phyloP scores from a whole-genome alignment of 1,140 invertebrate species.

The Nebria ingens region DNA sequence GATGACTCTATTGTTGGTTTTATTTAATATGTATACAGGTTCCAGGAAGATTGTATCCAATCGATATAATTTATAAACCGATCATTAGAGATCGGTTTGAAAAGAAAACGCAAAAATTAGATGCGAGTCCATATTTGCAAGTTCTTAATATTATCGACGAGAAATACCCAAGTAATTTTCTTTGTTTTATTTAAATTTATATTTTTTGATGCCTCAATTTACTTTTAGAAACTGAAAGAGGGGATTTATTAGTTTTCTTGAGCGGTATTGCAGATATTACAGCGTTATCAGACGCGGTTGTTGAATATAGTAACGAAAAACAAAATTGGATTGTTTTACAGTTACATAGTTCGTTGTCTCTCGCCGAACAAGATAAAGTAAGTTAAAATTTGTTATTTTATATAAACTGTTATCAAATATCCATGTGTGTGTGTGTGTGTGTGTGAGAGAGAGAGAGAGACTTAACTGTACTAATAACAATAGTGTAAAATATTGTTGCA shows the following conservation, averaged over 20 bases:
- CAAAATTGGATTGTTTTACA: conserved; percentile 91
- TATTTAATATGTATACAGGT: conserved; percentile 46
- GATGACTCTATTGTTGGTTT: conserved; percentile 17
- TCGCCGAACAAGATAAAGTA: conserved; percentile 93
- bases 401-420: conserved; percentile 3
- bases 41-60: conserved; percentile 88
- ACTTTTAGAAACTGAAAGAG: conserved; percentile 67
- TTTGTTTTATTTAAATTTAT: conserved; percentile 11
- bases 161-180: conserved; percentile 61
- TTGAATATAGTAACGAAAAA: conserved; percentile 70
- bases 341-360: conserved; percentile 85
- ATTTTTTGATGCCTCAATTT: conserved; percentile 21
- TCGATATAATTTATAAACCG: conserved; percentile 80
- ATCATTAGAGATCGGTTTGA: conserved; percentile 60
- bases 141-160: conserved; percentile 87
- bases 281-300: conserved; percentile 75
- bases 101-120: conserved; percentile 61
- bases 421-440: background rate
- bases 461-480: too few relatives aligned
- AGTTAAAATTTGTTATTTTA: conserved; percentile 12
- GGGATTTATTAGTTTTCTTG: conserved; percentile 93
- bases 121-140: conserved; percentile 85
- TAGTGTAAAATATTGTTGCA: too few relatives aligned
- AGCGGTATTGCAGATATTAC: conserved; percentile 95
- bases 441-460: too few relatives aligned